phyloP scores from a whole-genome alignment of 2,797 vertebrate genomes.

The Lithobates sylvaticus region DNA sequence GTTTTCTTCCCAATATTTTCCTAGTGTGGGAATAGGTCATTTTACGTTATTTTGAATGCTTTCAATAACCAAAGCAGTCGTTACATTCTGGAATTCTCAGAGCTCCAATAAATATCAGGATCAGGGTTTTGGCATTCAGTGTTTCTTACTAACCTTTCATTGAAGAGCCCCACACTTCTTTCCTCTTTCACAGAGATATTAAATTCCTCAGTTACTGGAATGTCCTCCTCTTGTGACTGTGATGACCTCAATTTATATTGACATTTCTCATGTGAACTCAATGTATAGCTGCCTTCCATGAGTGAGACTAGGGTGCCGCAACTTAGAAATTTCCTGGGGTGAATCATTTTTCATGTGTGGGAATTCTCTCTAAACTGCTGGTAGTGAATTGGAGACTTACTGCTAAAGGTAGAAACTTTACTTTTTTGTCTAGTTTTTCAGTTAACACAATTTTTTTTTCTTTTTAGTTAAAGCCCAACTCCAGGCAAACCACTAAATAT shows the following conservation, averaged over 20 bases:
- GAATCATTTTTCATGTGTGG: constrained; percentile 29
- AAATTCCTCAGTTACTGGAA: constrained; percentile 58
- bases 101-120: constrained; percentile 34
- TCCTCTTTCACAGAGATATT: constrained; percentile 61
- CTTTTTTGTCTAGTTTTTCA: too few relatives aligned
- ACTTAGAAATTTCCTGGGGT: constrained; percentile 46
- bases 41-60: constrained; percentile 22
- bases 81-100: constrained; percentile 50
- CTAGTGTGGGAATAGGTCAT: constrained; percentile 50
- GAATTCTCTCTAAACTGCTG: constrained; percentile 31
- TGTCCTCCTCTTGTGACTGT: constrained; percentile 59
- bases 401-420: not conserved
- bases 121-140: constrained; percentile 40
- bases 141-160: constrained; percentile 39
- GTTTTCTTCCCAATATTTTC: constrained; percentile 28
- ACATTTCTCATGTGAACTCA: constrained; percentile 61
- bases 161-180: constrained; percentile 40
- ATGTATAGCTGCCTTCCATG: constrained; percentile 29
- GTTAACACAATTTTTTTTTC: too few relatives aligned
- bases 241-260: constrained; percentile 57
- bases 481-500: too few relatives aligned
- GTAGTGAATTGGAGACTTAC: not conserved
- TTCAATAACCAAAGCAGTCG: constrained; percentile 38
- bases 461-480: too few relatives aligned
- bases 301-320: constrained; percentile 19